Evolutionary conservation across 2,797 vertebrate species (phyloP).

Genomic region (Sciurus vulgaris): DNA sequence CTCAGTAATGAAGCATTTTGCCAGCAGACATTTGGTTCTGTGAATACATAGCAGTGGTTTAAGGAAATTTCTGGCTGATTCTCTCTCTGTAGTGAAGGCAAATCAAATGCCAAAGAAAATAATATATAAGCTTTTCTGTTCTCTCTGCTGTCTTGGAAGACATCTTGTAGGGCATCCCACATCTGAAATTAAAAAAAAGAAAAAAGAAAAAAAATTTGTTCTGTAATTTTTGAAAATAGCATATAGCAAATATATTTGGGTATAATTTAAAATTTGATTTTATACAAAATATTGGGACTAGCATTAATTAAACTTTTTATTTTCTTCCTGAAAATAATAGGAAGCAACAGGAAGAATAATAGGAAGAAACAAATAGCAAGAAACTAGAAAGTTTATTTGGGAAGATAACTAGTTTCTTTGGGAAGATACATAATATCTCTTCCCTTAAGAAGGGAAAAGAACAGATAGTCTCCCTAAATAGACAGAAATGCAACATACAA

Average conservation of each 20-base stretch:
- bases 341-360: too few species aligned
- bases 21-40: slow-evolving; percentile 35
- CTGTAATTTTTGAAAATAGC: slow-evolving; percentile 63
- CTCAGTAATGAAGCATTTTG: slow-evolving; percentile 32
- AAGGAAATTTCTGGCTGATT: slow-evolving; percentile 41
- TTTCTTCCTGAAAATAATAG: slow-evolving; percentile 20
- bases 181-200: slow-evolving; percentile 16
- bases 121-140: slow-evolving; percentile 55
- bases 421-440: slow-evolving; percentile 33
- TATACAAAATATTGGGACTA: slow-evolving; percentile 57
- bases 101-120: slow-evolving; percentile 60
- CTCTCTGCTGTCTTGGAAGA: slow-evolving; percentile 51
- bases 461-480: slow-evolving; percentile 24
- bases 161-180: slow-evolving; percentile 53
- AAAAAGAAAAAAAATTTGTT: slow-evolving; percentile 29
- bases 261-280: too few species aligned
- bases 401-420: background rate
- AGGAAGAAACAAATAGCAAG: too few species aligned
- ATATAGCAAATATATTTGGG: background rate
- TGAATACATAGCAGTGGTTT: slow-evolving; percentile 29
- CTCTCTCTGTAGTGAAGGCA: slow-evolving; percentile 55
- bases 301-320: slow-evolving; percentile 43
- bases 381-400: too few species aligned
- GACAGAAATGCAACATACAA: background rate
- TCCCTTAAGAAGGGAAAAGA: slow-evolving; percentile 38